Evolutionary conservation across 2,888 invertebrate species (phyloP).

Genomic region (Brassicogethes aeneus): DNA sequence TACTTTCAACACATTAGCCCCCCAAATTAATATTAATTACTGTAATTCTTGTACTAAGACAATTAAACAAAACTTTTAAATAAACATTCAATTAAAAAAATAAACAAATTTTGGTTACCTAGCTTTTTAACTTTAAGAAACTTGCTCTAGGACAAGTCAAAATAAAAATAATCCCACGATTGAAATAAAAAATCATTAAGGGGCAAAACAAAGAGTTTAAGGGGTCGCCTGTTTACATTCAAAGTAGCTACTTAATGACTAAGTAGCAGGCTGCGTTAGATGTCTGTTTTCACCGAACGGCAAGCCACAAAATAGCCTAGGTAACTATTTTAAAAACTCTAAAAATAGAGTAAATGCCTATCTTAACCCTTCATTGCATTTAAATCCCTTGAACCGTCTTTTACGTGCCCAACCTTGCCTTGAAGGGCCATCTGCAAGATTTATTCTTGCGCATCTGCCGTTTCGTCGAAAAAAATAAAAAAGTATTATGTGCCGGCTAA

Average conservation of each 20-base stretch:
- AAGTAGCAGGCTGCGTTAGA: background rate
- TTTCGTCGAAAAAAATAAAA: constrained; percentile 5
- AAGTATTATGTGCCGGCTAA: background rate
- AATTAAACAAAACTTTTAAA: too few relatives aligned
- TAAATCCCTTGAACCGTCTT: constrained; percentile 15
- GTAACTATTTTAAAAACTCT: constrained; percentile 37
- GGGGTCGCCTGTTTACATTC: background rate
- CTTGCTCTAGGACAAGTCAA: too few relatives aligned
- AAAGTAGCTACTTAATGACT: background rate
- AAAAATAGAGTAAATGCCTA: constrained; percentile 35
- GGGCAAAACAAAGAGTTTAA: too few relatives aligned
- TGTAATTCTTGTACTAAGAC: too few relatives aligned
- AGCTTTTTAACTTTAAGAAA: too few relatives aligned
- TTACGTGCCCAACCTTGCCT: constrained; percentile 16
- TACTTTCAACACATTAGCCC: too few relatives aligned
- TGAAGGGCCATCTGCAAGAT: background rate
- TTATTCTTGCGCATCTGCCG: constrained; percentile 19
- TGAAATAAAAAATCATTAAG: too few relatives aligned
- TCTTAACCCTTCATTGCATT: constrained; percentile 25
- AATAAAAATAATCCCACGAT: too few relatives aligned
- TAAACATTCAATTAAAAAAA: too few relatives aligned
- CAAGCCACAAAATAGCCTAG: constrained; percentile 27
- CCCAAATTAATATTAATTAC: too few relatives aligned
- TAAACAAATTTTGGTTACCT: too few relatives aligned
- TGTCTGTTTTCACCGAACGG: background rate